Conservation (phyloP, 2,113 vertebrate species). For the Rhea americana region DNA sequence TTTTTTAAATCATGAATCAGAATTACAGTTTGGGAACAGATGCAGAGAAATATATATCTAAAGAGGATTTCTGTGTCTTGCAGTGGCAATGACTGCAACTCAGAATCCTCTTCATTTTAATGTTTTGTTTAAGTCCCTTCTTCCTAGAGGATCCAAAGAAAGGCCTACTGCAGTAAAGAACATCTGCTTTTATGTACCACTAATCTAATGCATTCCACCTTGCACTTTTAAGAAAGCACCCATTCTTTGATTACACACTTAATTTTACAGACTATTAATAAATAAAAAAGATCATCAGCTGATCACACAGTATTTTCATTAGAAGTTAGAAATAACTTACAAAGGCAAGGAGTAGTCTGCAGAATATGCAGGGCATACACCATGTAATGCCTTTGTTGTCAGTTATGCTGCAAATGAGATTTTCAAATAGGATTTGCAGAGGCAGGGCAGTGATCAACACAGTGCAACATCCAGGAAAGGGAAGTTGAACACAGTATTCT, state of each 20-base stretch:
- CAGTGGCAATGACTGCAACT: constrained; percentile 34
- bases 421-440: constrained; percentile 76
- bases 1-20: neutral
- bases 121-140: constrained; percentile 53
- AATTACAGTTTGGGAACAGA: constrained; percentile 59
- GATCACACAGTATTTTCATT: constrained; percentile 38
- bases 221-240: constrained; percentile 61
- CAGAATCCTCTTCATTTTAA: constrained; percentile 57
- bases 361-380: constrained; percentile 25
- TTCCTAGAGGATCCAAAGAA: constrained; percentile 46
- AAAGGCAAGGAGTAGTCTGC: constrained; percentile 45
- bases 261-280: constrained; percentile 69
- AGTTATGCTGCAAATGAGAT: constrained; percentile 74
- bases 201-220: constrained; percentile 53
- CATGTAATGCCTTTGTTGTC: constrained; percentile 71
- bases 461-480: constrained; percentile 44
- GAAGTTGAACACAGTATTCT: constrained; percentile 42
- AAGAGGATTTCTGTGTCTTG: constrained; percentile 24
- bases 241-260: constrained; percentile 60
- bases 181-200: constrained; percentile 55
- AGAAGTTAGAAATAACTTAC: constrained; percentile 63
- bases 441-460: constrained; percentile 61
- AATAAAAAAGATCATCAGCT: constrained; percentile 53
- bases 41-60: neutral
- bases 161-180: constrained; percentile 49